Evolutionary conservation across 2,113 vertebrate species (phyloP), one percentile per base, ranked within the genome.

Genomic region (Protobothrops flavoviridis): DNA sequence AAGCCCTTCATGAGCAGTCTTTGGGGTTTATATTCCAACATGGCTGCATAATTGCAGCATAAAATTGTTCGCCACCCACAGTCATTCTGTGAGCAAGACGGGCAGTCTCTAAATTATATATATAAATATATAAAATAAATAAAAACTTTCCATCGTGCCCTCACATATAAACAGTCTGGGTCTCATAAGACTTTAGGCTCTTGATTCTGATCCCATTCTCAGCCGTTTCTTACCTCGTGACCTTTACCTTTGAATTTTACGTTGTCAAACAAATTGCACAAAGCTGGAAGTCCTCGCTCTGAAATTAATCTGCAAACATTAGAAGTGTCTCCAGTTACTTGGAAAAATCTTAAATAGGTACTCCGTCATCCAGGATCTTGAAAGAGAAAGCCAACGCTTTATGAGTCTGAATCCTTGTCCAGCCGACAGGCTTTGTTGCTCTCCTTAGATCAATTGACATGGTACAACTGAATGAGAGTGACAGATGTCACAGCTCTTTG

Each of bases 191-290:
- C 55, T 56, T 56, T 56, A 56, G 55, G 55, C 55, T 56, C 55
- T 20, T 56, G 55, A 20, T 20, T 56, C 55, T 20, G 17, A 17
- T 56, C 15, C 55, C 17, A 3, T 4, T 56, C 56, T 91, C 91
- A 23, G 2, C 74, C 4, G 50, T 21, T 74, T 95, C 97, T 97
- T 92, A 99, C 99, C 98, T 99, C 99, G 0, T 99, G 98, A 5
- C 99, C 99, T 98, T 99, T 99, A 86, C 99, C 99, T 98, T 98
- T 99, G 94, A 99, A 99, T 59, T 96, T 98, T 50, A 97, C 97
- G 0, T 98, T 96, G 86, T 98, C 98, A 96, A 99, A 99, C 94
- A 99, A 43, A 5, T 98, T 98, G 11, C 98, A 98, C 86, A 99
- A 98, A 89, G 98, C 98, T 90, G 99, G 99, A 91, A 99, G 98